Conservation (phyloP, 2,113 vertebrate genomes). For the Anguilla rostrata region DNA sequence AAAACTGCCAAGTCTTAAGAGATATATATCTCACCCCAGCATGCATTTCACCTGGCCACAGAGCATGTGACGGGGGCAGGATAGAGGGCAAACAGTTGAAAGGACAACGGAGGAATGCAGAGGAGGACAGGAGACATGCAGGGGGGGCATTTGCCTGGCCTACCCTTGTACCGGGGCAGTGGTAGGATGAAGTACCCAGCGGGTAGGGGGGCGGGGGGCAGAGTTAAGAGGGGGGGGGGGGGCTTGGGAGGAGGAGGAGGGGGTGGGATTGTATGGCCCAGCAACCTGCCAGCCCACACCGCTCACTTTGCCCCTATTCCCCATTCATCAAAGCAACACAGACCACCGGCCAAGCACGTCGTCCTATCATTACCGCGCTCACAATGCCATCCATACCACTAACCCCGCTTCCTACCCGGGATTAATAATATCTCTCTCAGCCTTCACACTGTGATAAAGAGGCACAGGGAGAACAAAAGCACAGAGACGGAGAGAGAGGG, state of each 20-base stretch:
- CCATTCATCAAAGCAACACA: slow-evolving; percentile 99
- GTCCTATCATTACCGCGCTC: slow-evolving; percentile 99
- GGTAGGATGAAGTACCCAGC: slow-evolving; percentile 4
- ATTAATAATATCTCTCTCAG: slow-evolving; percentile 99
- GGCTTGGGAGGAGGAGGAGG: neutral
- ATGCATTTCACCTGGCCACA: neutral
- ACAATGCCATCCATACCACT: slow-evolving; percentile 99
- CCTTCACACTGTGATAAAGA: slow-evolving; percentile 99
- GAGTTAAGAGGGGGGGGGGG: slow-evolving; percentile 47
- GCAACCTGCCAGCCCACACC: slow-evolving; percentile 71
- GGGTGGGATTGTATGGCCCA: slow-evolving; percentile 80
- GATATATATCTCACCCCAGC: neutral
- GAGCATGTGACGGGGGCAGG: neutral
- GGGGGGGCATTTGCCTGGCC: slow-evolving; percentile 67
- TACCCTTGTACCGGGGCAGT: slow-evolving; percentile 77
- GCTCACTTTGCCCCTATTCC: slow-evolving; percentile 89
- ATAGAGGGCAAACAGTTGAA: neutral
- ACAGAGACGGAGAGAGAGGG: slow-evolving; percentile 69
- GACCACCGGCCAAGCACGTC: slow-evolving; percentile 99
- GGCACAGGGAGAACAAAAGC: slow-evolving; percentile 98
- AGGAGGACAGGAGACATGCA: neutral
- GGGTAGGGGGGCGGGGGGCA: neutral
- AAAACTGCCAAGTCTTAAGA: too few species aligned
- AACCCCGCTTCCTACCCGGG: slow-evolving; percentile 99
- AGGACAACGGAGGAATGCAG: neutral